Evolutionary conservation across 1,140 invertebrate genomes (phyloP).

Genomic region (Grapholita molesta): DNA sequence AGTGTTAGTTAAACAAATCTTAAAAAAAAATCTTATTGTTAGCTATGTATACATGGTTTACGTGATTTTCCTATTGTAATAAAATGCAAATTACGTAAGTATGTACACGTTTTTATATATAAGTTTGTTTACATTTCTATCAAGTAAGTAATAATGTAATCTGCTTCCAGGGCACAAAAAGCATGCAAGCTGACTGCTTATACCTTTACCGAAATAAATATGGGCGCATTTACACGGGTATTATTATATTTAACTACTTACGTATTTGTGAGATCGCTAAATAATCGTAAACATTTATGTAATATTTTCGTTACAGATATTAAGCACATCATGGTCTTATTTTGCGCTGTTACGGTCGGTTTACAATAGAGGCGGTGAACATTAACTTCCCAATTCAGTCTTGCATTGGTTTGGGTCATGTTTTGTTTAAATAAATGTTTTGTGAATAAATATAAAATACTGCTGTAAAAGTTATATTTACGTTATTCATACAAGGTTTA

Average conservation of each 20-base stretch:
- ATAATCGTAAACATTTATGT: not conserved
- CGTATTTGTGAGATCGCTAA: not conserved
- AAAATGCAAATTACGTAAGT: no score
- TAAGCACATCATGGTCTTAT: slow-evolving; percentile 46
- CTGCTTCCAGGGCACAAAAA: slow-evolving; percentile 41
- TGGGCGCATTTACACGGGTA: slow-evolving; percentile 37
- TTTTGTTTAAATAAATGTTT: no score
- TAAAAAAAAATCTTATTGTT: no score
- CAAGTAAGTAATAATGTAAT: not conserved
- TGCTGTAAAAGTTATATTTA: no score
- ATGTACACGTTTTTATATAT: no score
- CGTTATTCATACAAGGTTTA: no score
- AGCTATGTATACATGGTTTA: no score
- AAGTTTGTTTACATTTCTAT: no score
- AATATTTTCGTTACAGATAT: slow-evolving; percentile 36
- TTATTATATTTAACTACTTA: no score
- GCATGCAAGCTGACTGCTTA: slow-evolving; percentile 42
- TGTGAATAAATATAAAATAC: no score
- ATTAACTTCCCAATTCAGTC: not conserved
- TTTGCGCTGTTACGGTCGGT: slow-evolving; percentile 42
- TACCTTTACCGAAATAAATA: slow-evolving; percentile 38
- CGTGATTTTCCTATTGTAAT: no score
- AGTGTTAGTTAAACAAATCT: no score
- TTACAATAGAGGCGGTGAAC: slow-evolving; percentile 15
- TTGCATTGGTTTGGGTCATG: not conserved